These are phyloP conservation scores for Hemibates koningsi DNA, from an alignment of 2,113 vertebrate genomes.

Conservation along the genomic window DNA sequence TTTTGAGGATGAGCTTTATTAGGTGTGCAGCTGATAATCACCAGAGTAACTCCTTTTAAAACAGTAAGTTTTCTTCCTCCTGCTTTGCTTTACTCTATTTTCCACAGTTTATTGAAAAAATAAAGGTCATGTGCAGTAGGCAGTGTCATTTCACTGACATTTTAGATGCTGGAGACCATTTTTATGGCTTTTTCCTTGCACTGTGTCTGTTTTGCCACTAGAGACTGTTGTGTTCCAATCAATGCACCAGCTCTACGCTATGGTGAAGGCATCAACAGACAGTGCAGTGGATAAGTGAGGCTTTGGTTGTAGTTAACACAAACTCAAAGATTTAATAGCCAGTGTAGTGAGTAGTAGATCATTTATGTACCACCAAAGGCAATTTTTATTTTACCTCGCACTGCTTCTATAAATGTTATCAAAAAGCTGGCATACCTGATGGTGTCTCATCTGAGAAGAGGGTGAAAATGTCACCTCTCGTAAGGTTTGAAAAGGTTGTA, in stretches of 20 bases:
- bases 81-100: not conserved
- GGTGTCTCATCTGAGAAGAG: not conserved
- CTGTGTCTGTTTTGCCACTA: slow-evolving; percentile 40
- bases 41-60: not conserved
- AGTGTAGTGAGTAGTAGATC: not conserved
- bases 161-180: not conserved
- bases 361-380: not conserved
- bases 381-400: not conserved
- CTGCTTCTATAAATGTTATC: not conserved
- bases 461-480: slow-evolving; percentile 11
- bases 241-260: not conserved
- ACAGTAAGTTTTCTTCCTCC: not conserved
- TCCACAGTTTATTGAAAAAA: not conserved
- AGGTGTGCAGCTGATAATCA: not conserved
- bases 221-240: slow-evolving; percentile 54
- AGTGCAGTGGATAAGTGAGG: not conserved
- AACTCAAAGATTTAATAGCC: not conserved
- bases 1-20: not conserved
- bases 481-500: not conserved
- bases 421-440: not conserved
- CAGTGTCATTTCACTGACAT: not conserved
- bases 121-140: not conserved
- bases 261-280: not conserved
- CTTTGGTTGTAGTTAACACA: not conserved
- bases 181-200: not conserved